These are phyloP conservation scores for Poeciliopsis retropinna DNA, from an alignment of 2,113 vertebrate genomes.

Conservation along the genomic window DNA sequence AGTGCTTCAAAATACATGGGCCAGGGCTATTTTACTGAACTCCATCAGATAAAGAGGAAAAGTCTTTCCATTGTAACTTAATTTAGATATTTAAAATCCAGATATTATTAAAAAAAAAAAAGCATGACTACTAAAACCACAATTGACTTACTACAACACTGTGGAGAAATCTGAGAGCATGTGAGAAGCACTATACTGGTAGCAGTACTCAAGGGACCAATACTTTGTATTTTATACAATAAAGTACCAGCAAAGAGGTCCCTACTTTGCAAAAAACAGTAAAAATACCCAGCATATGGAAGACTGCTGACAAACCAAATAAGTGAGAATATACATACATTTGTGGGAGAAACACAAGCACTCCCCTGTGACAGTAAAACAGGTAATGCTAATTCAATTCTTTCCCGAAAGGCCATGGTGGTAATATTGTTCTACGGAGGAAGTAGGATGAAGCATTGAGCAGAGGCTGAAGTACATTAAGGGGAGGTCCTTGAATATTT, in stretches of 20 bases:
- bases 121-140: not conserved
- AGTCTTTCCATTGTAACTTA: not conserved
- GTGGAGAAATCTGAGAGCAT: not conserved
- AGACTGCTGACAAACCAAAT: not conserved
- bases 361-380: not conserved
- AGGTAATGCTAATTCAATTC: not conserved
- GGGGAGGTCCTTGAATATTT: not conserved
- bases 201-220: not conserved
- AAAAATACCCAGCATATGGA: not conserved
- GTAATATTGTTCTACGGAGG: not conserved
- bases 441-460: not conserved
- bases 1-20: constrained; percentile 23
- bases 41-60: constrained; percentile 46
- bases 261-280: too few relatives aligned
- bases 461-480: not conserved
- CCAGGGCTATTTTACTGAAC: not conserved
- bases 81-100: constrained; percentile 16
- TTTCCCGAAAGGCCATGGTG: not conserved
- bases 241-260: too few relatives aligned
- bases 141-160: not conserved
- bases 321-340: not conserved
- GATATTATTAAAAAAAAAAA: constrained; percentile 12
- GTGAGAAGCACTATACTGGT: not conserved
- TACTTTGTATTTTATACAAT: not conserved
- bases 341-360: not conserved